A percentile compares a stretch with the other conserved stretches of the same genome.
These are phyloP conservation scores for Zelostemma sp. DNA, from an alignment of 1,140 invertebrate genomes.

Conservation along the genomic window DNA sequence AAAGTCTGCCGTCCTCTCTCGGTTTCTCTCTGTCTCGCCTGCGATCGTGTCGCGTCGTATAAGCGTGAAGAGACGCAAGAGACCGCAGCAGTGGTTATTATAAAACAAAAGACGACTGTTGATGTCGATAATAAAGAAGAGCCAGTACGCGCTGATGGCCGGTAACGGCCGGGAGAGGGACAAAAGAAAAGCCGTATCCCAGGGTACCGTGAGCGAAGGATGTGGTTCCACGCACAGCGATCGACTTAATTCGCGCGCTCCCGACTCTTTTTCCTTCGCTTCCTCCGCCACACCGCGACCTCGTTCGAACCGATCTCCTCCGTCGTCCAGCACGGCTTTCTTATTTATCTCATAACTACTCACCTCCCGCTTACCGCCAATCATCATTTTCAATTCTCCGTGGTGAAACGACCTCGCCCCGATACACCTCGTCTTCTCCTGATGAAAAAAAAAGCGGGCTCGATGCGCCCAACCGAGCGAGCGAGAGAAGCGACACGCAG, in stretches of 20 bases:
- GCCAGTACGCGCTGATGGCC: conserved; percentile 50
- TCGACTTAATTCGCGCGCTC: conserved; percentile 68
- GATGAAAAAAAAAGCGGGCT: neutral
- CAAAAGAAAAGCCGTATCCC: conserved; percentile 64
- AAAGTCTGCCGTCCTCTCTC: conserved; percentile 33
- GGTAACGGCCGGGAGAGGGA: conserved; percentile 40
- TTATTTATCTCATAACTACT: conserved; percentile 53
- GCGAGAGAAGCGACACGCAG: conserved; percentile 7
- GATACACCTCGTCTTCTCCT: conserved; percentile 38
- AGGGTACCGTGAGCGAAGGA: conserved; percentile 64
- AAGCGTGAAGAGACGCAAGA: conserved; percentile 53
- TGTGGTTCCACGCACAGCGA: conserved; percentile 69
- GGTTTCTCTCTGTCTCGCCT: conserved; percentile 26
- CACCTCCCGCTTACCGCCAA: conserved; percentile 61
- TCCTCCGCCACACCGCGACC: conserved; percentile 27
- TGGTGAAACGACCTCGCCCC: conserved; percentile 54
- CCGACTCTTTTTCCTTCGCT: conserved; percentile 58
- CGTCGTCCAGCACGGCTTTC: conserved; percentile 41
- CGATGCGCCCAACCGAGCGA: conserved; percentile 13
- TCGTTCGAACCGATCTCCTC: conserved; percentile 32
- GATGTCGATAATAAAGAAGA: conserved; percentile 68
- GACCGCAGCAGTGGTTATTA: conserved; percentile 67
- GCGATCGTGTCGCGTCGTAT: conserved; percentile 44
- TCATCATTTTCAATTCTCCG: conserved; percentile 67
- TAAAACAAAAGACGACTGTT: conserved; percentile 68